Evolutionary conservation across 2,888 invertebrate species (phyloP), one percentile per base, ranked within the genome.

Genomic region (Leucoptera coffeella): DNA sequence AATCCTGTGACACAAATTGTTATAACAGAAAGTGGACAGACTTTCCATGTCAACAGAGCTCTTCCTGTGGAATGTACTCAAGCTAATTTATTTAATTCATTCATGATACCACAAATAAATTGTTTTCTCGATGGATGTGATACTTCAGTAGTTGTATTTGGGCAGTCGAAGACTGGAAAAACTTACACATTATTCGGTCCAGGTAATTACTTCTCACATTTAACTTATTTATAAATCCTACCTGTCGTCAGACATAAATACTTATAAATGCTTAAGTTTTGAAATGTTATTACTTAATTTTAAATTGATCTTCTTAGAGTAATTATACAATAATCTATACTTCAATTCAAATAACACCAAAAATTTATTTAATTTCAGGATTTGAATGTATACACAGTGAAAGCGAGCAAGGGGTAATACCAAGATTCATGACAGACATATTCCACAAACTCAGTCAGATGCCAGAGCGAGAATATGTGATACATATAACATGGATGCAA

Each of bases 401-500:
- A 46, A 73, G 76, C 35, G 82, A 84, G 39, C 80, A 84, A 48
- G 80, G 82, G 14, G 69, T 85, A 22, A 74, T 85, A 6, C 85
- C 84, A 12, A 57, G 84, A 31, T 83, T 82, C 42, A 72, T 85
- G 12, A 73, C 82, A 11, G 83, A 84, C 41, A 75, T 85, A 38
- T 85, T 83, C 42, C 73, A 75, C 17, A 78, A 78, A 43, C 60
- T 84, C 14, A 62, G 74, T 30, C 75, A 77, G 38, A 74, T 78
- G 55, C 69, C 75, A 27, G 81, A 80, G 34, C 71, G 80, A 35
- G 80, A 74, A 30, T 81, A 74, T 41, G 72, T 77, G 23, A 55
- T 85, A 3, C 80, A 80, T 40, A 74, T 84, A 32, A 80, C 82
- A 22, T 85, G 83, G 77, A 80, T 83, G 41, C 82, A 84, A 53